Conservation (phyloP, 35 echinoderm and acorn worm genomes). For the Diadema setosum region DNA sequence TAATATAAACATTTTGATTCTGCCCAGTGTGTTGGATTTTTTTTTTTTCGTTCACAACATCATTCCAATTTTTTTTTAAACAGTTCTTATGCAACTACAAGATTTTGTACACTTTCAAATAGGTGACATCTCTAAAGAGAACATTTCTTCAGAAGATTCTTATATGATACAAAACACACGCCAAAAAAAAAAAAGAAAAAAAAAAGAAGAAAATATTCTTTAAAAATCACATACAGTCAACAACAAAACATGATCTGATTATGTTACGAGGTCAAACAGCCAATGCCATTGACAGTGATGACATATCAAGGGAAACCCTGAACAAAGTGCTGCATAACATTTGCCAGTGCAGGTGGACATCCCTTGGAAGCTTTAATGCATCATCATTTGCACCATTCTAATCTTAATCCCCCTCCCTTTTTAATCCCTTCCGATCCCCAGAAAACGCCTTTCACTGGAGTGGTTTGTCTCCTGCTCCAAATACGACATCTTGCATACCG, state of each 20-base stretch:
- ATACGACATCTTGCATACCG: too few species aligned
- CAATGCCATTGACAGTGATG: too few species aligned
- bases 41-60: neutral
- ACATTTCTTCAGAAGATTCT: neutral
- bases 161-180: slow-evolving; percentile 4
- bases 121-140: neutral
- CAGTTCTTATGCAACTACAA: neutral
- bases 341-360: too few species aligned
- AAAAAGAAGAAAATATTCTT: neutral
- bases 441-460: too few species aligned
- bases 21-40: neutral
- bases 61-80: neutral
- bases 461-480: too few species aligned
- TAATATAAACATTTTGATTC: slow-evolving; percentile 8
- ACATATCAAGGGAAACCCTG: too few species aligned
- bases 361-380: too few species aligned
- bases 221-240: slow-evolving; percentile 9
- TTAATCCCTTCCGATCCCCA: too few species aligned
- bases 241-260: neutral
- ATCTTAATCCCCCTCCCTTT: too few species aligned
- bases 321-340: too few species aligned
- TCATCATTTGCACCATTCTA: too few species aligned
- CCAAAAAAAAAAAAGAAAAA: neutral
- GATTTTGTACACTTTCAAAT: neutral
- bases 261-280: too few species aligned